Percentiles rank a stretch among this genome's conserved stretches.
Evolutionary conservation across 2,888 invertebrate genomes (phyloP).

Genomic region (Drosophila mettleri): DNA sequence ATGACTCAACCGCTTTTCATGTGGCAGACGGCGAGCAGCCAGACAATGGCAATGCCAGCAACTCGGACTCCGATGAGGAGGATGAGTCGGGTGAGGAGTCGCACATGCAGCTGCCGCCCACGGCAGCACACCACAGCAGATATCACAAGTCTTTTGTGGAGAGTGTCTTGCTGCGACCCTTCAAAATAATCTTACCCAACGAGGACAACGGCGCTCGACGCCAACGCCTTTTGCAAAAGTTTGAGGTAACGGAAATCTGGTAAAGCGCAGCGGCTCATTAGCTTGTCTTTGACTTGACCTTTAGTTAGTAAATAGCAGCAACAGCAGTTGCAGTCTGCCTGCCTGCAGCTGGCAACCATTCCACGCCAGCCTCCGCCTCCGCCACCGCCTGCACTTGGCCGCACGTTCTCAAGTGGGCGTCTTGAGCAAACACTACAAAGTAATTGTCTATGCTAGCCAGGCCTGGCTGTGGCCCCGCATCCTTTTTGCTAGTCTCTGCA

Average conservation of each 20-base stretch:
- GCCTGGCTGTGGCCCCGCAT: constrained; percentile 4
- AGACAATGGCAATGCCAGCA: constrained; percentile 43
- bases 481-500: constrained; percentile 6
- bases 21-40: constrained; percentile 23
- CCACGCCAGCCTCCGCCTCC: constrained; percentile 2
- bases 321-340: background rate
- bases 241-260: constrained; percentile 84
- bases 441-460: constrained; percentile 56
- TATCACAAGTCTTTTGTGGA: constrained; percentile 84
- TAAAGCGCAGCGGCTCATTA: constrained; percentile 54
- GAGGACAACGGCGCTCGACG: constrained; percentile 81
- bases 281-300: constrained; percentile 67
- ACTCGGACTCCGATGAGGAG: constrained; percentile 39
- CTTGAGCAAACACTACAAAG: constrained; percentile 49
- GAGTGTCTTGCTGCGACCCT: constrained; percentile 81
- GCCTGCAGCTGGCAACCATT: constrained; percentile 1
- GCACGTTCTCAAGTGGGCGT: constrained; percentile 40
- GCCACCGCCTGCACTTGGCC: background rate
- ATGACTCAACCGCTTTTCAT: constrained; percentile 79
- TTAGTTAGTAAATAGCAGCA: constrained; percentile 12
- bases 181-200: constrained; percentile 82
- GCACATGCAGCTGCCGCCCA: constrained; percentile 86
- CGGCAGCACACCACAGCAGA: constrained; percentile 59
- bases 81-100: constrained; percentile 85
- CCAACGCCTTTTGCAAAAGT: constrained; percentile 83